phyloP scores from a whole-genome alignment of 2,797 vertebrate genomes.

The Dendrocincla tyrannina region DNA sequence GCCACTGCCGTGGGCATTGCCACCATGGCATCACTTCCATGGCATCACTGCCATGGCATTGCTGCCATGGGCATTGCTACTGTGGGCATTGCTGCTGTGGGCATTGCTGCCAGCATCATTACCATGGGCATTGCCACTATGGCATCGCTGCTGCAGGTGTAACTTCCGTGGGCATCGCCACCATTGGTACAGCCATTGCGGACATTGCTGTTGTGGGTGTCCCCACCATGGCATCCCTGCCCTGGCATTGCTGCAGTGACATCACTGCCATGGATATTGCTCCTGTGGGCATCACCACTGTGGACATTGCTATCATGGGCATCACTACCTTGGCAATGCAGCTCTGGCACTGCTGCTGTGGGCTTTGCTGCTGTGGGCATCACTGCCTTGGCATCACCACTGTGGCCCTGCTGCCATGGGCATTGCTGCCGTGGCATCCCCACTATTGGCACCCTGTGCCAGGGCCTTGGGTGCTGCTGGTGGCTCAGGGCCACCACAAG shows the following conservation, averaged over 20 bases:
- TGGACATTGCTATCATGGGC: background rate
- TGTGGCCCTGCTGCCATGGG: background rate
- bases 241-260: no score
- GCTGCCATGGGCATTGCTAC: accelerated
- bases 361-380: background rate
- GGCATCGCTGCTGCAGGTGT: no score
- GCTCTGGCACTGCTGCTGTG: background rate
- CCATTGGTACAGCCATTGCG: background rate
- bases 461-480: background rate
- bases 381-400: background rate
- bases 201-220: background rate
- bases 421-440: background rate
- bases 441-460: accelerated
- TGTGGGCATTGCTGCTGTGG: accelerated
- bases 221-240: background rate
- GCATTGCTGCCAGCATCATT: background rate
- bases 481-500: background rate
- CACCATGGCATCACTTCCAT: accelerated
- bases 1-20: background rate
- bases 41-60: background rate
- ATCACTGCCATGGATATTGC: no score
- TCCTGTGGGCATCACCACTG: no score
- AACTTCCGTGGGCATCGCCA: background rate
- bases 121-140: accelerated
- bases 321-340: background rate